Conservation (phyloP, 2,797 vertebrate genomes). For the Hoplostethus mediterraneus region DNA sequence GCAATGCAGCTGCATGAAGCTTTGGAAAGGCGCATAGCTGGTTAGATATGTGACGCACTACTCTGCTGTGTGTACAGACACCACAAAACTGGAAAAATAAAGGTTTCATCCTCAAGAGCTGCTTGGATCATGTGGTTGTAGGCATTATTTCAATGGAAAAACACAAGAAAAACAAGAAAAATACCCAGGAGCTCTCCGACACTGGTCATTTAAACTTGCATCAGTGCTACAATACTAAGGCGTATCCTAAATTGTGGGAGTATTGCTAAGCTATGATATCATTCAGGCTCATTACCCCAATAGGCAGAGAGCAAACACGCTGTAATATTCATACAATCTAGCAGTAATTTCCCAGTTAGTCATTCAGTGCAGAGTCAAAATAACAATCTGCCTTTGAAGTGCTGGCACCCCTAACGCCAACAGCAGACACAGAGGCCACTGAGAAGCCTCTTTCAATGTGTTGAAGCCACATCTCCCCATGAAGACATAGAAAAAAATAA, state of each 20-base stretch:
- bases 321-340: conserved; percentile 41
- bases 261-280: conserved; percentile 17
- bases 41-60: conserved; percentile 15
- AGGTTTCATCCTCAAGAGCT: neutral
- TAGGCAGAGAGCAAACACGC: conserved; percentile 31
- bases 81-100: conserved; percentile 7
- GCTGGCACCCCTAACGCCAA: conserved; percentile 50
- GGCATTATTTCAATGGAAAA: neutral
- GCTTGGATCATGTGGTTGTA: neutral
- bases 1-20: conserved; percentile 33
- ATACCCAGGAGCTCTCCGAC: neutral
- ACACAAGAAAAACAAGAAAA: neutral
- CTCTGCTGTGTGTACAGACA: neutral
- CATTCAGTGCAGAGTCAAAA: conserved; percentile 31
- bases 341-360: conserved; percentile 38
- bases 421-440: conserved; percentile 41
- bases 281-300: conserved; percentile 33
- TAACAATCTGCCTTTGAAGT: conserved; percentile 50
- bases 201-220: neutral
- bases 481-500: conserved; percentile 46
- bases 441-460: conserved; percentile 57
- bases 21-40: conserved; percentile 6
- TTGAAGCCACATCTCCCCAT: conserved; percentile 48
- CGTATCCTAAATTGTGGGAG: neutral
- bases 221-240: neutral